Base-by-base conservation (phyloP, 2,888 invertebrate species). In the Hartigia nigra region DNA sequence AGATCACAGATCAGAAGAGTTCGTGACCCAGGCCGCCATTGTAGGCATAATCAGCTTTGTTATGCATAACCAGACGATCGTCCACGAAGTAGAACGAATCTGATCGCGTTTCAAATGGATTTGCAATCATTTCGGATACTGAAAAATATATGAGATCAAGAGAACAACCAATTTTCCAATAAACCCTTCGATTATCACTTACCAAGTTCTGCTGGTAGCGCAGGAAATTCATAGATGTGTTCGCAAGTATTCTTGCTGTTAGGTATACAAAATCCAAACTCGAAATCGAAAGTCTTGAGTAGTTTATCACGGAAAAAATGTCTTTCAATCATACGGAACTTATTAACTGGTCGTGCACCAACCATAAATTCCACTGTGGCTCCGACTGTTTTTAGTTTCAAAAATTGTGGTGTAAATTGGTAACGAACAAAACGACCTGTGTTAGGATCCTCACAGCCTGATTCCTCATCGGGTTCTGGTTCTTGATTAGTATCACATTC, bases 11-110 rank as follows among this genome's bases (percentile, higher is more conserved):
- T 79, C 86, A 86, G 82, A 84, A 85, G 81, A 84, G 76, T 77
- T 86, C 87, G 12, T 86, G 84, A 72, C 81, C 79, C 55, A 94
- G 92, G 84, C 97, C 96, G 80, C 97, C 98, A 88, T 98, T 97
- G 92, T 98, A 99, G 76, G 99, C 98, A 92, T 99, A 99, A 92
- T 99, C 99, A 70, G 99, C 99, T 93, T 99, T 99, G 93, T 99
- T 99, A 93, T 99, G 99, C 99, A 99, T 99, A 83, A 99, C 97
- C 80, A 99, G 95, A 88, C 95, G 95, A 92, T 98, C 97, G 92
- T 99, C 98, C 81, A 99, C 99, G 92, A 99, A 99, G 92, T 99
- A 99, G 93, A 99, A 99, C 90, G 98, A 98, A 93, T 99, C 99
- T 0, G 99, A 99, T 86, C 98, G 95, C 12, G 99, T 99, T 92